Percentiles rank a stretch among this genome's conserved stretches.
Conservation (phyloP, 92 coral and sea anemone species). For the Siderastrea radians region DNA sequence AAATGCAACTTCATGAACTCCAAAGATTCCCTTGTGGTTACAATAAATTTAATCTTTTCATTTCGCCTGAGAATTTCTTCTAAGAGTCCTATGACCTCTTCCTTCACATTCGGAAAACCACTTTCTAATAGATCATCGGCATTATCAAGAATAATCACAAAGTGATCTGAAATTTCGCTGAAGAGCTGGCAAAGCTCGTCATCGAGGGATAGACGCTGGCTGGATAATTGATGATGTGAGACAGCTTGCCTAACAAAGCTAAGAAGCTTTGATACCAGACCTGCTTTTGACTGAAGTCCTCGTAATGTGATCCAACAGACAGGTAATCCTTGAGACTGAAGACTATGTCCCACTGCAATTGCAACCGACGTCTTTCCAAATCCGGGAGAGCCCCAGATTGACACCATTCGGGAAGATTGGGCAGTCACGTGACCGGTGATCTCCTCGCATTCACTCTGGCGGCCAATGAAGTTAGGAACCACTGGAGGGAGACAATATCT, state of each 20-base stretch:
- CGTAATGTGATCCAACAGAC: conserved; percentile 28
- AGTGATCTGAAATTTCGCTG: background rate
- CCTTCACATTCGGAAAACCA: background rate
- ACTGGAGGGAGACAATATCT: background rate
- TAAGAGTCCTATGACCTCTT: conserved; percentile 10
- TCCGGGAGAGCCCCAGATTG: conserved; percentile 54
- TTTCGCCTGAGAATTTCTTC: conserved; percentile 4
- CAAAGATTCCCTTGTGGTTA: background rate
- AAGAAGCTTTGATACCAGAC: conserved; percentile 14
- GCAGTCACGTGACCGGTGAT: background rate
- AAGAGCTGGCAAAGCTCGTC: conserved; percentile 20
- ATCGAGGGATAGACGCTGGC: background rate
- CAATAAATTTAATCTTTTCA: background rate
- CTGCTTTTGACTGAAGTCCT: conserved; percentile 4
- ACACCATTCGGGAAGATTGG: conserved; percentile 27
- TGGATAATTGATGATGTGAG: background rate
- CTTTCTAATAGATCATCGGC: conserved; percentile 40
- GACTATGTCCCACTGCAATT: conserved; percentile 23
- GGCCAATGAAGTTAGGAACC: conserved; percentile 39
- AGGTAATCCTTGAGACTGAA: conserved; percentile 18
- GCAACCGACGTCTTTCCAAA: conserved; percentile 57
- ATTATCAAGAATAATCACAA: conserved; percentile 34
- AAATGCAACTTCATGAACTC: too few relatives aligned
- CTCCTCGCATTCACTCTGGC: conserved; percentile 24
- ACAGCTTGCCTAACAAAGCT: background rate